Evolutionary conservation across 2,888 invertebrate species (phyloP).

Genomic region (Schizotus pectinicornis): DNA sequence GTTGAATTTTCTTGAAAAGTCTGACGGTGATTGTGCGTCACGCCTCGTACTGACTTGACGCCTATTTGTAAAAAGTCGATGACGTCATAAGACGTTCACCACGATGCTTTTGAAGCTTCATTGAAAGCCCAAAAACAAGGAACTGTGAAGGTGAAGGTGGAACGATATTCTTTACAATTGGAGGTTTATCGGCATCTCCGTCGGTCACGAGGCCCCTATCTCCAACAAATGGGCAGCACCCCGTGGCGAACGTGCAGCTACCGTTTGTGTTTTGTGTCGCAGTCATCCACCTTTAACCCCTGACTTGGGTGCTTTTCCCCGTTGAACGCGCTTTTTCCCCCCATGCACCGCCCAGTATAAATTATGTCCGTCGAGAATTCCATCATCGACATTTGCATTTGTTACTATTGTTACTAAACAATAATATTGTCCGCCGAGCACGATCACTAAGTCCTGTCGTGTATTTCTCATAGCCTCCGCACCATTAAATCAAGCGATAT

Average conservation of each 20-base stretch:
- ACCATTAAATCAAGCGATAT: slow-evolving; percentile 38
- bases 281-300: slow-evolving; percentile 41
- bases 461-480: slow-evolving; percentile 33
- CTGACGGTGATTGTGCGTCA: too few relatives aligned
- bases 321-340: slow-evolving; percentile 21
- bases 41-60: too few relatives aligned
- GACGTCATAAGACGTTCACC: too few relatives aligned
- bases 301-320: slow-evolving; percentile 27
- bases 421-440: slow-evolving; percentile 44
- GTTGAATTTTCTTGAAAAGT: too few relatives aligned
- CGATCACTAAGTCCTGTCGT: slow-evolving; percentile 34
- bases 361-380: slow-evolving; percentile 37
- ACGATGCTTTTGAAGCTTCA: too few relatives aligned
- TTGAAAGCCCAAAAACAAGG: too few relatives aligned
- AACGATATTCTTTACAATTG: too few relatives aligned
- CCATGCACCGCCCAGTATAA: slow-evolving; percentile 28
- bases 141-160: too few relatives aligned
- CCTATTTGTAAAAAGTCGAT: too few relatives aligned
- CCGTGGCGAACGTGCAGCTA: slow-evolving; percentile 38
- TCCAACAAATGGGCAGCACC: slow-evolving; percentile 14
- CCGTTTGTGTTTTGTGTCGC: slow-evolving; percentile 26
- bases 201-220: too few relatives aligned
- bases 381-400: slow-evolving; percentile 48
- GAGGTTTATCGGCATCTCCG: too few relatives aligned
- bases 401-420: slow-evolving; percentile 48